Evolutionary conservation across 1,140 invertebrate genomes (phyloP), one percentile per base, ranked within the genome.

Genomic region (Drosophila pallidifrons): DNA sequence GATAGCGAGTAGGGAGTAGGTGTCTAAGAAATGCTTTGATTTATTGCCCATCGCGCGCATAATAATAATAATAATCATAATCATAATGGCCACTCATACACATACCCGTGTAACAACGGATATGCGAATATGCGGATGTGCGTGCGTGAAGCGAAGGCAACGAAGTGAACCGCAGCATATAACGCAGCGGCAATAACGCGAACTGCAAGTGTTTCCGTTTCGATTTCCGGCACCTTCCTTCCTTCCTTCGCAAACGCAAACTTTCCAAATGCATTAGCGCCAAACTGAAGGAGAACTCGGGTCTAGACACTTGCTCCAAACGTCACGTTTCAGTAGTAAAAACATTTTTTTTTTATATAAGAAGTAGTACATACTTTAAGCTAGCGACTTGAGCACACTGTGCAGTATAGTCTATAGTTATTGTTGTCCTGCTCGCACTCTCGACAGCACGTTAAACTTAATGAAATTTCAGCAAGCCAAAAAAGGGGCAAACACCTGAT

Each of bases 201-300:
- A 81, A 55, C 65, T 89, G 87, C 85, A 89, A 89, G 82, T 91
- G 82, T 81, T 91, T 91, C 82, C 86, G 87, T 82, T 87, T 82
- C 88, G 87, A 89, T 89, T 87, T 88, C 83, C 83, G 79, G 65
- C 77, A 77, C 65, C 74, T 77, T 71, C 60, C 80, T 41, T 69
- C 74, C 81, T 38, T 38, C 35, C 35, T 38, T 38, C 35, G 65
- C 64, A 75, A 68, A 68, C 49, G 38, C 69, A 81, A 87, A 87
- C 83, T 82, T 88, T 88, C 54, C 77, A 83, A 83, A 81, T 83
- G 83, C 83, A 87, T 87, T 87, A 80, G 60, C 68, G 47, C 55
- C 47, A 54, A 51, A 43, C 41, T 43, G 41, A 43, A 45, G 41
- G 41, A 32, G 7, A 32, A 45, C 41, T 43, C 57, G 32, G 25